Percentiles rank a stretch among this genome's conserved stretches.
phyloP scores from a whole-genome alignment of 2,797 vertebrate genomes.

The Poecilia wingei region DNA sequence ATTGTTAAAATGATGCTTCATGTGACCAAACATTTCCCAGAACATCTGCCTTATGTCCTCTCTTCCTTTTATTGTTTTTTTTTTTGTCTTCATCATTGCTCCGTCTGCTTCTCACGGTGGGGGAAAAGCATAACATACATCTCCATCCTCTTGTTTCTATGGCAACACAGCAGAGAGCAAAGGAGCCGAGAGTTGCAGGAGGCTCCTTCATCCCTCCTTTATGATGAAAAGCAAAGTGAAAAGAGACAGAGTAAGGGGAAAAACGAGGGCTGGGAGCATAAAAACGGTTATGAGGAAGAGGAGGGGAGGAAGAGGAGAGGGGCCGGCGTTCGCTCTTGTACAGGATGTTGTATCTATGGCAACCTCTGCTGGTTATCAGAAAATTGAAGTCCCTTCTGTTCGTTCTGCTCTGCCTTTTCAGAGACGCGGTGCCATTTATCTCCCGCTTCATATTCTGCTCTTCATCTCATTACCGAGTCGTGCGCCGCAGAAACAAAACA shows the following conservation, averaged over 20 bases:
- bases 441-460: constrained; percentile 26
- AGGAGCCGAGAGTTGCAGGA: constrained; percentile 46
- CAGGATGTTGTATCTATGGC: constrained; percentile 89
- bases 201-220: constrained; percentile 64
- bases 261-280: constrained; percentile 3
- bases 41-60: constrained; percentile 1
- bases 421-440: constrained; percentile 29
- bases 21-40: neutral
- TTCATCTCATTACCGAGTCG: constrained; percentile 6
- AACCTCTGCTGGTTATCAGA: constrained; percentile 72
- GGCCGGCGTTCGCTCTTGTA: constrained; percentile 78
- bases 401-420: constrained; percentile 41
- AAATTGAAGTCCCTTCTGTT: constrained; percentile 64
- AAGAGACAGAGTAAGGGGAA: constrained; percentile 39
- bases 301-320: constrained; percentile 33
- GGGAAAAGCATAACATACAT: constrained; percentile 66
- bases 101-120: constrained; percentile 55
- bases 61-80: neutral
- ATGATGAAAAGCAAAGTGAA: constrained; percentile 56
- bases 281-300: neutral
- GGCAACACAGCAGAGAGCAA: constrained; percentile 69
- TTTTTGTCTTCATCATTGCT: constrained; percentile 11
- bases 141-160: constrained; percentile 81
- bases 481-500: constrained; percentile 2
- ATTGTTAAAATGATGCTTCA: neutral